These are phyloP conservation scores for Marcusenius ussheri DNA, from an alignment of 2,113 vertebrate genomes.

Conservation along the genomic window DNA sequence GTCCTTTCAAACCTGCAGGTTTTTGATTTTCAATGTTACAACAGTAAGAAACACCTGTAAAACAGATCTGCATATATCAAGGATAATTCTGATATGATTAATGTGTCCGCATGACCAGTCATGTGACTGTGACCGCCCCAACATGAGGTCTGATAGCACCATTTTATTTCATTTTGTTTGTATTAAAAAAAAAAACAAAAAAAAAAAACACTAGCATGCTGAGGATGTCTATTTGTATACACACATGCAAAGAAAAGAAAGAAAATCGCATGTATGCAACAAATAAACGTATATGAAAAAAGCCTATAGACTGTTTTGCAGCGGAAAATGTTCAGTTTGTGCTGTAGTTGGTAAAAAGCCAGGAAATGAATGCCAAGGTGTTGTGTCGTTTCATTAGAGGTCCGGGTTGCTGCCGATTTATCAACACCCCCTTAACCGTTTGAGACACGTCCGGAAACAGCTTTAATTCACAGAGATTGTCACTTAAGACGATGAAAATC, in stretches of 20 bases:
- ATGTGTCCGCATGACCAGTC: constrained; percentile 99
- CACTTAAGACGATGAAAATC: neutral
- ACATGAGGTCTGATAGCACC: constrained; percentile 95
- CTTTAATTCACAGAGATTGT: neutral
- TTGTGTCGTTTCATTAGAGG: constrained; percentile 10
- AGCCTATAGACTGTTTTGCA: constrained; percentile 73
- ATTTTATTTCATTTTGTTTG: constrained; percentile 76
- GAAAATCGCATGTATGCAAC: constrained; percentile 60
- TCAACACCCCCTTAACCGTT: neutral
- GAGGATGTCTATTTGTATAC: constrained; percentile 64
- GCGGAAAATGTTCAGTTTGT: constrained; percentile 86
- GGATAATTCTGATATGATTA: constrained; percentile 95
- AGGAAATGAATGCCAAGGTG: constrained; percentile 40
- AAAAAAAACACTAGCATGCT: constrained; percentile 64
- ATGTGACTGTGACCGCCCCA: constrained; percentile 82
- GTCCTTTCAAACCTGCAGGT: constrained; percentile 96
- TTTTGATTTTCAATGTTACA: constrained; percentile 79
- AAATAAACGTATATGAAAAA: constrained; percentile 49
- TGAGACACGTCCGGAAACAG: neutral
- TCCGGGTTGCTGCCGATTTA: neutral
- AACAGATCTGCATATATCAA: constrained; percentile 99
- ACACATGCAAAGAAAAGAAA: constrained; percentile 56
- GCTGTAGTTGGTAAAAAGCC: constrained; percentile 70
- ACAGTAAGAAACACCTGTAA: constrained; percentile 92
- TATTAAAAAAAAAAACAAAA: constrained; percentile 51